Evolutionary conservation across 2,888 invertebrate species (phyloP).

Genomic region (Colostygia pectinataria): DNA sequence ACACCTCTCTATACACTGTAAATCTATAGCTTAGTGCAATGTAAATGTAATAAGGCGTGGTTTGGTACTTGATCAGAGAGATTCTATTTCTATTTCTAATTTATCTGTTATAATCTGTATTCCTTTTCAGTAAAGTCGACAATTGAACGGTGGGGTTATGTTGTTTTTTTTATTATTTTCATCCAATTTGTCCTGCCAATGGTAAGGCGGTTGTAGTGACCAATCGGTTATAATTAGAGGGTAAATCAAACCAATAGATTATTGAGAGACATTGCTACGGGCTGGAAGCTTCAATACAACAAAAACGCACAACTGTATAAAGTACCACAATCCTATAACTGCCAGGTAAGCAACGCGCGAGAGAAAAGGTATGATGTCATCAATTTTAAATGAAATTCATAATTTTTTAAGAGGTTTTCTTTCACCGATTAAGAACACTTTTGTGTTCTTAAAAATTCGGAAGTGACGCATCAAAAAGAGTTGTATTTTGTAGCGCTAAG

Average conservation of each 20-base stretch:
- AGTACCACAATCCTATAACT: too few relatives aligned
- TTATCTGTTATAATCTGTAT: conserved; percentile 33
- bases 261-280: not conserved
- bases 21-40: not conserved
- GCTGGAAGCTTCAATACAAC: not conserved
- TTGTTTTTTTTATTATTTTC: conserved; percentile 29
- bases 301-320: too few relatives aligned
- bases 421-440: too few relatives aligned
- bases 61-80: not conserved
- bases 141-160: conserved; percentile 15
- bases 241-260: conserved; percentile 13
- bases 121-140: conserved; percentile 32
- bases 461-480: too few relatives aligned
- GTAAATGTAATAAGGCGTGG: conserved; percentile 1
- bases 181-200: conserved; percentile 33
- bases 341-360: too few relatives aligned
- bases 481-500: too few relatives aligned
- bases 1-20: conserved; percentile 15
- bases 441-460: too few relatives aligned
- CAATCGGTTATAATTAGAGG: conserved; percentile 23
- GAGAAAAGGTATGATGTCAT: too few relatives aligned
- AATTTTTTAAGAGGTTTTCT: too few relatives aligned
- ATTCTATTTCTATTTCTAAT: conserved; percentile 15
- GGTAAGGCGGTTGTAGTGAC: conserved; percentile 18
- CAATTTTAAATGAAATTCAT: too few relatives aligned